Percentiles rank a stretch among this genome's conserved stretches.
These are phyloP conservation scores for Loripinus fragilis DNA, from an alignment of 2,888 invertebrate species.

Conservation along the genomic window DNA sequence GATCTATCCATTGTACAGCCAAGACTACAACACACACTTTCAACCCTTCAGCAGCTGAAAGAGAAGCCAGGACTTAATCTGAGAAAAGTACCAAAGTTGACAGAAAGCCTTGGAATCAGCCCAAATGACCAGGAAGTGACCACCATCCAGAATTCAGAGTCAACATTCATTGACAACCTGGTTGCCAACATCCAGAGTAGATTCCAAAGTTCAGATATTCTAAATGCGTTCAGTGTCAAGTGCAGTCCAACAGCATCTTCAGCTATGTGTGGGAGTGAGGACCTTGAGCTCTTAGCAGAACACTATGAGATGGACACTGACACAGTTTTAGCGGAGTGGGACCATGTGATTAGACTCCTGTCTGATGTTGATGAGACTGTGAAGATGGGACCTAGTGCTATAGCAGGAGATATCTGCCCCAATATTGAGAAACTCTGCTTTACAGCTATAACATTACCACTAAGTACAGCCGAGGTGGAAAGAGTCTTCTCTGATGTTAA, in stretches of 20 bases:
- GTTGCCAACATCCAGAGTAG: constrained; percentile 6
- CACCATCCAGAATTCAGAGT: constrained; percentile 10
- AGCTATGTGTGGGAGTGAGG: constrained; percentile 30
- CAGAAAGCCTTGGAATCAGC: not conserved
- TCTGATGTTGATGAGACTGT: not conserved
- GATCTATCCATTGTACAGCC: constrained; percentile 26
- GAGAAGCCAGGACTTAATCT: not conserved
- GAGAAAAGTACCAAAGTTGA: constrained; percentile 6
- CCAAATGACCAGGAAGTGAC: constrained; percentile 9
- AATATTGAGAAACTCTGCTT: constrained; percentile 3
- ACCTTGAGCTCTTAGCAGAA: constrained; percentile 20
- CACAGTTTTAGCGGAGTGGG: constrained; percentile 9
- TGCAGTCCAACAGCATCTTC: constrained; percentile 1
- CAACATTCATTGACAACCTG: constrained; percentile 25
- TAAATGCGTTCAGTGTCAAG: constrained; percentile 17
- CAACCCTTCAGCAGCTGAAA: not conserved
- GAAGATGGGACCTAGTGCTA: not conserved
- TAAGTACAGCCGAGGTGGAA: constrained; percentile 27
- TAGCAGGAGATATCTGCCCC: not conserved
- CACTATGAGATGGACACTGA: constrained; percentile 26
- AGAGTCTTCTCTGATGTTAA: constrained; percentile 20
- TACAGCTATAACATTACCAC: constrained; percentile 2
- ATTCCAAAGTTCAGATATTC: constrained; percentile 7
- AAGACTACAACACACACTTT: constrained; percentile 15
- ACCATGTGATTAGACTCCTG: constrained; percentile 11